Evolutionary conservation across 37 sponge, comb jelly and placozoan genomes (phyloP).

Genomic region (Ephydatia muelleri): DNA sequence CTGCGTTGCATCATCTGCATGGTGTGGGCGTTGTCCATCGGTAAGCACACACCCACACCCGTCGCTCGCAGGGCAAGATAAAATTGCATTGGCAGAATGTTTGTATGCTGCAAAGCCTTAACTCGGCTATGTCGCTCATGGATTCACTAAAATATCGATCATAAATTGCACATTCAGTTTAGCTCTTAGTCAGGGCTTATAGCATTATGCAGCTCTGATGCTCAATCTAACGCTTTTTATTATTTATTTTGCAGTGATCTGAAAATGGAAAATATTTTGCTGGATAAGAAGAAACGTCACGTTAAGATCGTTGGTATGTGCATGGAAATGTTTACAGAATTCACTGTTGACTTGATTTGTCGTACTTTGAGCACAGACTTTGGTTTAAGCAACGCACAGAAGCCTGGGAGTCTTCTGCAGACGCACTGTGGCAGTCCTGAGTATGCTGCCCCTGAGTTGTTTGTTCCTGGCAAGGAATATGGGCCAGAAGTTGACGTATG

Average conservation of each 20-base stretch:
- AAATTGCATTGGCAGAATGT: not conserved
- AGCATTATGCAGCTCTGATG: not conserved
- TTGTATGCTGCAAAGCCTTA: not conserved
- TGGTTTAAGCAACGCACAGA: constrained; percentile 89
- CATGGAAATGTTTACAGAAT: not conserved
- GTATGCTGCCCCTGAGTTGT: constrained; percentile 98
- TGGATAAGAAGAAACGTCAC: constrained; percentile 91
- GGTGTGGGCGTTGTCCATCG: constrained; percentile 90
- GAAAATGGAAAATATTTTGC: constrained; percentile 97
- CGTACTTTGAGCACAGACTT: constrained; percentile 62
- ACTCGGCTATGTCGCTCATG: not conserved
- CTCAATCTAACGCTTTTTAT: not conserved
- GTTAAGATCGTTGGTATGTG: constrained; percentile 93
- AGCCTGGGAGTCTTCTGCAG: constrained; percentile 84
- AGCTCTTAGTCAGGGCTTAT: not conserved
- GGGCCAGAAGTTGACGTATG: constrained; percentile 98
- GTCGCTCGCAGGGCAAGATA: not conserved
- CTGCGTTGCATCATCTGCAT: constrained; percentile 91
- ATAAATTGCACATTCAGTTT: not conserved
- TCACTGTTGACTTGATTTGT: too few species aligned
- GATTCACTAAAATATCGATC: too few species aligned
- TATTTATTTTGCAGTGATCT: constrained; percentile 72
- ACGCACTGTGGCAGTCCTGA: constrained; percentile 98
- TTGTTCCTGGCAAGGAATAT: constrained; percentile 94
- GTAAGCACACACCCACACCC: constrained; percentile 18